Base-by-base conservation (phyloP, 2,888 invertebrate genomes). In the Aleiodes leptofemur region DNA sequence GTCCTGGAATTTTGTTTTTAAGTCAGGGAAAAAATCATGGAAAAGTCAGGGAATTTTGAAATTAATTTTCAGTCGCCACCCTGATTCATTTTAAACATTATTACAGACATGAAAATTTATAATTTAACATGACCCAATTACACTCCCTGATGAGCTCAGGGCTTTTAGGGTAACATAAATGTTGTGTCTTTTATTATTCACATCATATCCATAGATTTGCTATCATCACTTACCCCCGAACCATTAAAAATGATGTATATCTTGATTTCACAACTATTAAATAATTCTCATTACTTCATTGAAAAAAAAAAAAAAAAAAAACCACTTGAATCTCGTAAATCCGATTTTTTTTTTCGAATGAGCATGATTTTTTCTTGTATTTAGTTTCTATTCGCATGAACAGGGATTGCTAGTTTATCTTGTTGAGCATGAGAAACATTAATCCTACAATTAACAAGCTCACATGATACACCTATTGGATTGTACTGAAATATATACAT, bases 111-210 rank as follows among this genome's bases (percentile, higher is more conserved):
- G 53, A 8, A 7, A 13, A 38, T 38, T 38, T 7, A 55, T 56
- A 70, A 68, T 38, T 38, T 14, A 38, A 61, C 31, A 61, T 61
- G n/a, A 61, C 38, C 34, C 59, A 31, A 61, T 23, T n/a, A 51
- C 14, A 16, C 9, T 51, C 6, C 31, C 66, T 66, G 51, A 68
- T 23, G 69, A 66, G 53, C 74, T 77, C 80, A 77, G 77, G 72
- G 69, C 80, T 80, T 80, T 77, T 76, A 76, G 77, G 78, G 78
- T 75, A 59, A 55, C 23, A 64, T 75, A 53, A 53, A 74, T 80
- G 77, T 78, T 76, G 48, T 73, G 29, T n/a, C 31, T 53, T 34
- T 34, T 4, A 29, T 23, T 68, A 29, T 9, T 51, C 29, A 31
- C 43, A n/a, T 59, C 53, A 61, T 61, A 66, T 66, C 16, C 34